Percentiles rank a stretch among this genome's conserved stretches.
Evolutionary conservation across 1,140 invertebrate genomes (phyloP).

Genomic region (Melitaea cinxia): DNA sequence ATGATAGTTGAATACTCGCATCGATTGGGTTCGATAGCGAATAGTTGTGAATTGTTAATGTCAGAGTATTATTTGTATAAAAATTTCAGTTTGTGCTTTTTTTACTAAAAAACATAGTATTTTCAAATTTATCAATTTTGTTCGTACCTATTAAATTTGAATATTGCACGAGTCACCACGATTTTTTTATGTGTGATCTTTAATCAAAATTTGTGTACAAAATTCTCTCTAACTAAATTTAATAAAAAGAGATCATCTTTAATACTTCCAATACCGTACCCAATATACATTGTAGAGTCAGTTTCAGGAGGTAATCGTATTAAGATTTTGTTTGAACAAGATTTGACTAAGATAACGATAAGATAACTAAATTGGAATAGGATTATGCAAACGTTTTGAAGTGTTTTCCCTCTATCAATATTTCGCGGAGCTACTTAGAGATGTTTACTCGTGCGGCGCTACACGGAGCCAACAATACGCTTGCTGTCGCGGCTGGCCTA

Average conservation of each 20-base stretch:
- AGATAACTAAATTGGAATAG: slow-evolving; percentile 33
- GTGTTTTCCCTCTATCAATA: slow-evolving; percentile 45
- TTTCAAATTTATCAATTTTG: too few relatives aligned
- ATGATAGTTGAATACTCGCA: neutral
- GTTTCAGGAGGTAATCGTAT: slow-evolving; percentile 9
- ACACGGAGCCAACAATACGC: slow-evolving; percentile 39
- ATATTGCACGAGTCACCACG: too few relatives aligned
- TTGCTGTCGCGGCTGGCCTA: slow-evolving; percentile 25
- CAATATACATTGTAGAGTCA: neutral
- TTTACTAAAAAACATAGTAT: too few relatives aligned
- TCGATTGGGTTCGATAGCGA: neutral
- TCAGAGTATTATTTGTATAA: too few relatives aligned
- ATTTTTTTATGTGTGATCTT: too few relatives aligned
- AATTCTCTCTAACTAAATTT: neutral
- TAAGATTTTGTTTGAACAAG: slow-evolving; percentile 15
- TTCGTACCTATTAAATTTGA: too few relatives aligned
- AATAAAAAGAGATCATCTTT: neutral
- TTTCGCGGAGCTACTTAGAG: slow-evolving; percentile 41
- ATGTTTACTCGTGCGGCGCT: slow-evolving; percentile 37
- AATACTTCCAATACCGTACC: neutral
- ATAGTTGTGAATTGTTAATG: neutral
- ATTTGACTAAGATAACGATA: slow-evolving; percentile 25
- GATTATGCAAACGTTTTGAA: slow-evolving; percentile 36
- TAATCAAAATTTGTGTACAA: too few relatives aligned
- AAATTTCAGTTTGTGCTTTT: too few relatives aligned